phyloP scores from a whole-genome alignment of 1,140 invertebrate species.

The Semibalanus balanoides region DNA sequence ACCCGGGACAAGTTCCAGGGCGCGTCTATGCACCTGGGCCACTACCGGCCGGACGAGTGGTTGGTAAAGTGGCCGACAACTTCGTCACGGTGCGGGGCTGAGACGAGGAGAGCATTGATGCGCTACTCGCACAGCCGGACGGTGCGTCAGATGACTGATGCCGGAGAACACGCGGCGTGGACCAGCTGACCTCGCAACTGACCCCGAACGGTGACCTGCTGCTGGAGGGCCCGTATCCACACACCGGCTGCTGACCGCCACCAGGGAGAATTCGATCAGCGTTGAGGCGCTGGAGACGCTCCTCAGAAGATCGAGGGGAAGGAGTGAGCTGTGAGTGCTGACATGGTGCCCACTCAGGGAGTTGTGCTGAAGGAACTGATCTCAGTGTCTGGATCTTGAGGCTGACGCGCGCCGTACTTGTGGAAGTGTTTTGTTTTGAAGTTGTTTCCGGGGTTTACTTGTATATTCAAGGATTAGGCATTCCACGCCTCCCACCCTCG shows the following conservation, averaged over 20 bases:
- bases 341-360: too few relatives aligned
- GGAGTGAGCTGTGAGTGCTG: too few relatives aligned
- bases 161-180: not conserved
- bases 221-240: not conserved
- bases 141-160: not conserved
- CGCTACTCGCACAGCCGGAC: not conserved
- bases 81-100: constrained; percentile 4
- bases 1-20: not conserved
- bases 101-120: constrained; percentile 11
- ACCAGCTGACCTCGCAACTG: not conserved
- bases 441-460: too few relatives aligned
- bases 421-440: too few relatives aligned
- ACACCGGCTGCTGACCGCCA: not conserved
- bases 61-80: constrained; percentile 9
- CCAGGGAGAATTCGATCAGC: too few relatives aligned
- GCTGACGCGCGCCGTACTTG: too few relatives aligned
- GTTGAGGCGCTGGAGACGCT: too few relatives aligned
- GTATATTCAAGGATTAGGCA: too few relatives aligned
- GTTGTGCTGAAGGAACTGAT: too few relatives aligned
- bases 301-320: too few relatives aligned
- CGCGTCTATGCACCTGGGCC: not conserved
- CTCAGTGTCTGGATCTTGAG: too few relatives aligned
- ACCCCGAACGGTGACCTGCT: not conserved
- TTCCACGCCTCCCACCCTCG: too few relatives aligned
- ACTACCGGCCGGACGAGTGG: constrained; percentile 11